A percentile compares a stretch with the other conserved stretches of the same genome.
Conservation (phyloP, 2,113 vertebrate species). For the Corythoichthys intestinalis region DNA sequence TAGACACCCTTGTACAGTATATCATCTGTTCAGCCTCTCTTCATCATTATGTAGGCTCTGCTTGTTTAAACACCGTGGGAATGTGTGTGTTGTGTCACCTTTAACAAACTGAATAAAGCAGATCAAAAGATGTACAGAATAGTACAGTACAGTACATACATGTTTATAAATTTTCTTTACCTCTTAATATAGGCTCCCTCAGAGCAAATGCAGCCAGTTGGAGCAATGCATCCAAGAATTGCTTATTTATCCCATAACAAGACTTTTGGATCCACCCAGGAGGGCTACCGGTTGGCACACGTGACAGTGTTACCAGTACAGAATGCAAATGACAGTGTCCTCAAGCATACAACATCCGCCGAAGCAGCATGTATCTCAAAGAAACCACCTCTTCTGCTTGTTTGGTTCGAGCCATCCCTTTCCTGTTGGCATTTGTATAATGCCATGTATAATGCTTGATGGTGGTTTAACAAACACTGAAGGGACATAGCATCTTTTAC, state of each 20-base stretch:
- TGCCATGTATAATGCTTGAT: too few relatives aligned
- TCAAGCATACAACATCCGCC: not conserved
- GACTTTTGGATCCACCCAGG: too few relatives aligned
- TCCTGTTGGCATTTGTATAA: not conserved
- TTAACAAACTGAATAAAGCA: not conserved
- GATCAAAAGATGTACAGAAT: not conserved
- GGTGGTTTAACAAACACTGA: not conserved
- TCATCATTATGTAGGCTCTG: too few relatives aligned
- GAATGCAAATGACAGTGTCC: not conserved
- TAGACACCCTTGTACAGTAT: too few relatives aligned
- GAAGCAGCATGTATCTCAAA: not conserved
- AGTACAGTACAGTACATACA: too few relatives aligned
- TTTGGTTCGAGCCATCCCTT: not conserved
- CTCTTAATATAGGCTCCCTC: not conserved
- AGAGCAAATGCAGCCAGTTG: too few relatives aligned
- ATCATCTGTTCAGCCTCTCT: too few relatives aligned
- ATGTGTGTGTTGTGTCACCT: not conserved
- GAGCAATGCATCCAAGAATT: too few relatives aligned
- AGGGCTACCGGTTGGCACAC: not conserved
- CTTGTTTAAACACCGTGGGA: too few relatives aligned
- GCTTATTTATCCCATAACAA: too few relatives aligned
- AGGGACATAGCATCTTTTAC: not conserved
- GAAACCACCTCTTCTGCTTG: not conserved
- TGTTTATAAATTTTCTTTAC: too few relatives aligned
- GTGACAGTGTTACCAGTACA: not conserved